Percentiles rank a stretch among this genome's conserved stretches.
Conservation (phyloP, 2,797 vertebrate genomes). For the Phoxinus dragarum region DNA sequence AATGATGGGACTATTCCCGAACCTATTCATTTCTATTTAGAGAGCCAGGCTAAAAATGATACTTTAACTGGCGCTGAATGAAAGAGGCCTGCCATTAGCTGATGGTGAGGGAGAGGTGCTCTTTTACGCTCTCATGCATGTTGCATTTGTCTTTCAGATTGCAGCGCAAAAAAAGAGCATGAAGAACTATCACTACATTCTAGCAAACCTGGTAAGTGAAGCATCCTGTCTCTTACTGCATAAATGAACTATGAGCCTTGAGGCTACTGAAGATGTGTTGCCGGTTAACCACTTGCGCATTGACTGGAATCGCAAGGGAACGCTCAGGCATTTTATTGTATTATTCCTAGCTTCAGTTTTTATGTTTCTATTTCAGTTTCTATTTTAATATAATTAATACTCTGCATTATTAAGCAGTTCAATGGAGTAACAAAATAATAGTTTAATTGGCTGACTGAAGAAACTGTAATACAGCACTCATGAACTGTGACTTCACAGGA, state of each 20-base stretch:
- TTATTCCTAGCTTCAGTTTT: neutral
- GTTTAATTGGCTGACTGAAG: neutral
- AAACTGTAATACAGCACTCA: neutral
- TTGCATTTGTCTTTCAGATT: conserved; percentile 79
- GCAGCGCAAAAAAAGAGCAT: conserved; percentile 90
- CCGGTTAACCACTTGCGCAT: conserved; percentile 30
- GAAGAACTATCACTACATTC: conserved; percentile 94
- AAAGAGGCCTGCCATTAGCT: conserved; percentile 42
- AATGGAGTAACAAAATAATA: neutral
- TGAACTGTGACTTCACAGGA: conserved; percentile 50
- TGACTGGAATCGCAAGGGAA: neutral
- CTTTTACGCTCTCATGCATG: conserved; percentile 2
- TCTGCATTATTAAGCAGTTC: neutral
- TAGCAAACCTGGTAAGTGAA: conserved; percentile 91
- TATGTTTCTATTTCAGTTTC: neutral
- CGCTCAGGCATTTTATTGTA: neutral
- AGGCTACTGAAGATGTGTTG: conserved; percentile 20
- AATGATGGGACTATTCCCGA: conserved; percentile 60
- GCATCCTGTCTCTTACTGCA: conserved; percentile 1
- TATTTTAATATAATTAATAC: neutral
- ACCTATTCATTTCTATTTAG: conserved; percentile 69
- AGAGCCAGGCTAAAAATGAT: conserved; percentile 46
- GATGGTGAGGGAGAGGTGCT: neutral
- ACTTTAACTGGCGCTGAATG: conserved; percentile 37
- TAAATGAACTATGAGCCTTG: conserved; percentile 15